Conservation (phyloP, 2,113 vertebrate genomes). For the Hylia prasina region DNA sequence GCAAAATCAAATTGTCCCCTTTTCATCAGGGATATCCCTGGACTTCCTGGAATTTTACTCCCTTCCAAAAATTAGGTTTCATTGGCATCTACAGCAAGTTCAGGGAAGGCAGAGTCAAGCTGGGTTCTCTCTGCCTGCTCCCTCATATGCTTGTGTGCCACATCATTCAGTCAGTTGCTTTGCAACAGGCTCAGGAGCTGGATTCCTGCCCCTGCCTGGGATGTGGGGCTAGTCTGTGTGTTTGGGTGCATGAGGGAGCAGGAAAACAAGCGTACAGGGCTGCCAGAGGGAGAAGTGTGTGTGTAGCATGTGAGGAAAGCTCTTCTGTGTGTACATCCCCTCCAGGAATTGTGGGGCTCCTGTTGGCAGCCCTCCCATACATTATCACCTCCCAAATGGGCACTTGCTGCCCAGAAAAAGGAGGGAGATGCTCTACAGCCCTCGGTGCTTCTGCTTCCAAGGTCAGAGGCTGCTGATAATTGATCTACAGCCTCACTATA, state of each 20-base stretch:
- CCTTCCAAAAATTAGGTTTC: not conserved
- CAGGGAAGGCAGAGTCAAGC: not conserved
- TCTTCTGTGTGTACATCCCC: not conserved
- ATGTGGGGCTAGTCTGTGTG: not conserved
- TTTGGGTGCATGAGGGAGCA: not conserved
- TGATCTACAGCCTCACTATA: not conserved
- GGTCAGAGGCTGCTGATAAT: constrained; percentile 3
- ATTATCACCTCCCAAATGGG: not conserved
- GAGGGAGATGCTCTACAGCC: not conserved
- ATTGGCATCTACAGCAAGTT: not conserved
- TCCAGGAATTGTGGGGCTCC: not conserved
- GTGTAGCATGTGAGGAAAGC: not conserved
- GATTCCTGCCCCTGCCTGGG: not conserved
- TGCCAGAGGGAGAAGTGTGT: not conserved
- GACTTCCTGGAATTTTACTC: not conserved
- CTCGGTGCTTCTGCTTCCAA: not conserved
- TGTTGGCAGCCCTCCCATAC: not conserved
- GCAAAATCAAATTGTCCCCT: not conserved
- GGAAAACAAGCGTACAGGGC: not conserved
- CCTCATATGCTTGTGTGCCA: not conserved
- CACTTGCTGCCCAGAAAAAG: not conserved
- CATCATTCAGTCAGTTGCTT: not conserved
- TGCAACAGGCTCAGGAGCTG: not conserved
- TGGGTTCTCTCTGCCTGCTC: not conserved
- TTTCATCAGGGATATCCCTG: not conserved